Percentiles rank a stretch among this genome's conserved stretches.
Evolutionary conservation across 2,797 vertebrate genomes (phyloP).

Genomic region (Loriculus beryllinus): DNA sequence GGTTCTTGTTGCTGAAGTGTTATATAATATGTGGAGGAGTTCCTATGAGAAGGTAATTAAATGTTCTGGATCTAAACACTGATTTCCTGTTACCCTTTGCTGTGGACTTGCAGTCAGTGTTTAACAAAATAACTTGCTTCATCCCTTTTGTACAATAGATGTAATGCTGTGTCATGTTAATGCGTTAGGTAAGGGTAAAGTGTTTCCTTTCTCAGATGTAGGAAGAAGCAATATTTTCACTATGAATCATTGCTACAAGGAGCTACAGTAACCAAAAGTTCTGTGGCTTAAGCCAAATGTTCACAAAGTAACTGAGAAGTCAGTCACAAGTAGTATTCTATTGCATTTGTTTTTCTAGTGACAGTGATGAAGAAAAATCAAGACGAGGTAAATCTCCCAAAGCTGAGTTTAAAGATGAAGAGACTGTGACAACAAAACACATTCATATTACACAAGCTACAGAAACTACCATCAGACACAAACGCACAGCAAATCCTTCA

Average conservation of each 20-base stretch:
- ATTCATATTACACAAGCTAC: constrained; percentile 93
- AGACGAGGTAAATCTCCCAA: constrained; percentile 84
- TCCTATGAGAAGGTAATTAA: constrained; percentile 20
- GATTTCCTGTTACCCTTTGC: constrained; percentile 18
- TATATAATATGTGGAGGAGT: not conserved
- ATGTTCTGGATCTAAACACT: not conserved
- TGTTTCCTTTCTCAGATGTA: not conserved
- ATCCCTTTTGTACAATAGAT: not conserved
- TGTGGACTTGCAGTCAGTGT: not conserved
- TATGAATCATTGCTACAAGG: not conserved
- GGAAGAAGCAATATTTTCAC: not conserved
- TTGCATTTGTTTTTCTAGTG: constrained; percentile 79
- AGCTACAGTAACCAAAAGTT: not conserved
- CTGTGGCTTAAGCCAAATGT: not conserved
- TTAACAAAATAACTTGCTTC: not conserved
- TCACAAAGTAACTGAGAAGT: not conserved
- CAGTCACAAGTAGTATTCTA: not conserved
- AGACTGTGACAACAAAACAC: constrained; percentile 93
- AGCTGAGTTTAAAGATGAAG: constrained; percentile 94
- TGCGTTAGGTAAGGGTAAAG: not conserved
- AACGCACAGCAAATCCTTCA: constrained; percentile 89
- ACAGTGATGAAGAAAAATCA: constrained; percentile 86
- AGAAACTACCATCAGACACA: constrained; percentile 90
- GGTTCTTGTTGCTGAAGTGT: not conserved
- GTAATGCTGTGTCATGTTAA: not conserved